Base-by-base conservation (phyloP, 2,797 vertebrate genomes). In the Peromyscus nudipes region DNA sequence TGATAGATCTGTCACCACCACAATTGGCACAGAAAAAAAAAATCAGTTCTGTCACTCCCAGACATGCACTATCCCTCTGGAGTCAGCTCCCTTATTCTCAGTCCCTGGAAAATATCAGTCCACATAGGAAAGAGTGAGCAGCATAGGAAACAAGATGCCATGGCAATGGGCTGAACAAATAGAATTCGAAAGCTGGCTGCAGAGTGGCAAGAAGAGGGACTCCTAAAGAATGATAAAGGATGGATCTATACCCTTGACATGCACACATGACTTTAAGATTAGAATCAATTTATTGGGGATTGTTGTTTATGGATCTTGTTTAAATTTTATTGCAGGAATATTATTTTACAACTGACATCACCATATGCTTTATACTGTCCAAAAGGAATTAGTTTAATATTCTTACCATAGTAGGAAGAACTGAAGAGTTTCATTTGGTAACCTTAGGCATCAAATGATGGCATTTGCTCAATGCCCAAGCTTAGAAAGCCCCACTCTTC, bases 331-430 rank as follows among this genome's bases (percentile, higher is more conserved):
- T 82, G 23, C 19, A 96, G 84, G 93, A 87, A 60, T 92, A 69
- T 31, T 31, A 29, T 77, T 91, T 89, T 81, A 96, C 7, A 89
- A 64, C 34, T 82, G 31, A 95, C 60, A 5, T 83, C 73, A 91
- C 52, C 31, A 62, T 17, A 43, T 49, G 1, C 4, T 88, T 92
- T 49, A 29, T 60, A 81, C 52, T 57, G 64, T 64, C 31, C 34
- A 34, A 91, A 92, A 89, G 2, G 23, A 95, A 92, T 88, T 49
- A 29, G 52, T 37, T 75, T 37, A 83, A 34, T 81, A 21, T 31
- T 79, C 77, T 73, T 80, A n/a, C 57, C 52, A 96, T 73, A 52
- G 25, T 83, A 46, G 80, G 93, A 89, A 96, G 57, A 93, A 81
- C 11, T 14, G 29, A 37, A 80, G 43, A 83, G 46, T 90, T 92